These are phyloP conservation scores for Pomatostomus ruficeps DNA, from an alignment of 2,113 vertebrate genomes.

Conservation along the genomic window DNA sequence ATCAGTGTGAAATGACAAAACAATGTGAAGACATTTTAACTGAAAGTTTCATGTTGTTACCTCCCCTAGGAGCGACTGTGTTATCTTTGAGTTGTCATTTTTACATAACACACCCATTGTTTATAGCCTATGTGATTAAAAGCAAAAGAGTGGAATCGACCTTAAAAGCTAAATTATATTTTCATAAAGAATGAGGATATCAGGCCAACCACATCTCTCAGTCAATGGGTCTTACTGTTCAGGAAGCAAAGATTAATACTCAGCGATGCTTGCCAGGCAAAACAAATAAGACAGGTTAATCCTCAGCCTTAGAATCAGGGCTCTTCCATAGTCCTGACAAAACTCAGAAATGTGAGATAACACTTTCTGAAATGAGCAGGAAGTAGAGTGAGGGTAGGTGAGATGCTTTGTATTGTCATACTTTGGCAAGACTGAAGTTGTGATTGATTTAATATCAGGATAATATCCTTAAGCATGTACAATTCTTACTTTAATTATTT, in stretches of 20 bases:
- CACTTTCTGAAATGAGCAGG: background rate
- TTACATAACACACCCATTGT: background rate
- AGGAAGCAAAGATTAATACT: background rate
- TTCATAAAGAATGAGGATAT: background rate
- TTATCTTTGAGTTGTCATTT: background rate
- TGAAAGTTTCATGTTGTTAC: background rate
- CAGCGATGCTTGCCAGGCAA: background rate
- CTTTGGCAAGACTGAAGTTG: background rate
- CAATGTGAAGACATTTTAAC: background rate
- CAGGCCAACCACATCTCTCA: background rate
- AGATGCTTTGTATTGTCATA: background rate
- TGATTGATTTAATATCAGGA: background rate
- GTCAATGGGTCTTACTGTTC: background rate
- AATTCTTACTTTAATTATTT: background rate
- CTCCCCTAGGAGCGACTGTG: fast-evolving
- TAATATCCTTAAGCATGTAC: background rate
- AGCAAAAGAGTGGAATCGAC: background rate
- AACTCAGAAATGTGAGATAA: background rate
- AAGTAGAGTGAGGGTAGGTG: background rate
- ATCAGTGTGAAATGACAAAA: background rate
- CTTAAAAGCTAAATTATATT: background rate
- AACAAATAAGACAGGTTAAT: background rate
- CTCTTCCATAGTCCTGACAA: background rate
- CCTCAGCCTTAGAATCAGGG: background rate
- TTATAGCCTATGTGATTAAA: background rate